These are phyloP conservation scores for Thinocorus orbignyianus DNA, from an alignment of 2,113 vertebrate genomes.

Conservation along the genomic window DNA sequence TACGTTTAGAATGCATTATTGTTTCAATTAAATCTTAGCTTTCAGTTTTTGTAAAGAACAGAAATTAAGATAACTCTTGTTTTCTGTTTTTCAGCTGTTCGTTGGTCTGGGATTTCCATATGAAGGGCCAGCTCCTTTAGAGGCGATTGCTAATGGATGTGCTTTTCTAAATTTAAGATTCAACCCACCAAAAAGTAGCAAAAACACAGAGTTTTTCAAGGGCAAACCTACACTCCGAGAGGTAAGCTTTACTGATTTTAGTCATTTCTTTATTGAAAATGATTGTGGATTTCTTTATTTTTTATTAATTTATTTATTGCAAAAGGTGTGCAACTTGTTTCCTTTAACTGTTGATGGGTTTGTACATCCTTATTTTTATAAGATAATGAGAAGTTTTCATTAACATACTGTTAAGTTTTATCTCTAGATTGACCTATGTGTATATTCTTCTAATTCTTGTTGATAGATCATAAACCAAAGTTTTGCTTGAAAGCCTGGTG, in stretches of 20 bases:
- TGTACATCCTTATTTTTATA: not conserved
- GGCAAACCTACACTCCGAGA: slow-evolving; percentile 97
- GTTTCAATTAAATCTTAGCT: not conserved
- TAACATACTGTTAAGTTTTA: not conserved
- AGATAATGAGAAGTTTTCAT: not conserved
- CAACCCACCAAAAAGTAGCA: slow-evolving; percentile 95
- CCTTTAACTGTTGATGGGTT: not conserved
- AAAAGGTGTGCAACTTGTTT: not conserved
- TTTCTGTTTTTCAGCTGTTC: slow-evolving; percentile 85
- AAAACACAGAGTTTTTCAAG: slow-evolving; percentile 98
- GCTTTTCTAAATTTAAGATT: slow-evolving; percentile 96
- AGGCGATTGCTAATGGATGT: slow-evolving; percentile 97
- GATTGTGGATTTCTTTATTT: not conserved
- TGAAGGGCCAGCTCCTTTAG: slow-evolving; percentile 93
- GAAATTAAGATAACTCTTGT: not conserved
- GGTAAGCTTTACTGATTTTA: slow-evolving; percentile 72
- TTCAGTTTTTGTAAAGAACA: not conserved
- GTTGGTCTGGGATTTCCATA: slow-evolving; percentile 97
- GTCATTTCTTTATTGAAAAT: not conserved
- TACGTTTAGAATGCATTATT: not conserved
- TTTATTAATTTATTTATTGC: too few species aligned
- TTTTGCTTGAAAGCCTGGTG: not conserved
- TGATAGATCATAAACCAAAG: not conserved
- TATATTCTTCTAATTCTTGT: not conserved
- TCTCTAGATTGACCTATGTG: not conserved